A percentile compares a stretch with the other conserved stretches of the same genome.
Conservation (phyloP, 2,113 vertebrate species). For the Triplophysa rosa region DNA sequence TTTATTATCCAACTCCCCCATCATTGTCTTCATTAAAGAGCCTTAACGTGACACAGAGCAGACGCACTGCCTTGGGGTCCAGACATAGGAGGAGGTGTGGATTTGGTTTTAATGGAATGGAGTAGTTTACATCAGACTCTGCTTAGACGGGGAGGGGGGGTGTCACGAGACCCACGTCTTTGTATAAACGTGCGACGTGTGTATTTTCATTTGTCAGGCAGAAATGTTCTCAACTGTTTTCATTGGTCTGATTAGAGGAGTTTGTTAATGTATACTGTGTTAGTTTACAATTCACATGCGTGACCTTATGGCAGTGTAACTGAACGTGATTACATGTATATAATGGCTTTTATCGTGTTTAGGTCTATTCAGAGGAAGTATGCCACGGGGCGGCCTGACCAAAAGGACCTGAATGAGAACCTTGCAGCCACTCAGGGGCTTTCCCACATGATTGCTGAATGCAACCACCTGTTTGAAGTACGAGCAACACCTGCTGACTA, state of each 20-base stretch:
- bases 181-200: background rate
- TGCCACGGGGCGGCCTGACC: conserved; percentile 90
- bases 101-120: background rate
- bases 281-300: too few relatives aligned
- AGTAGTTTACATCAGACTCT: background rate
- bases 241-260: background rate
- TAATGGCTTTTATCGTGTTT: conserved; percentile 2
- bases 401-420: conserved; percentile 95
- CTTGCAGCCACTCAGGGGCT: conserved; percentile 94
- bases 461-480: conserved; percentile 91
- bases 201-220: background rate
- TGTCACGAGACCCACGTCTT: background rate
- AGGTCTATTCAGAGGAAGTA: conserved; percentile 97
- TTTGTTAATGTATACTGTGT: background rate
- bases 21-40: conserved; percentile 43
- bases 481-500: conserved; percentile 45
- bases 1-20: conserved; percentile 40
- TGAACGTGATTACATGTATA: background rate
- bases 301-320: too few relatives aligned
- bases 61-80: conserved; percentile 6
- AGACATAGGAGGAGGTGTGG: conserved; percentile 5
- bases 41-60: conserved; percentile 4
- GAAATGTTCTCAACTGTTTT: background rate
- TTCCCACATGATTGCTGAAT: conserved; percentile 94
- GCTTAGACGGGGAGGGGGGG: background rate